Base-by-base conservation (phyloP, 2,797 vertebrate genomes). In the Amniataba percoides region DNA sequence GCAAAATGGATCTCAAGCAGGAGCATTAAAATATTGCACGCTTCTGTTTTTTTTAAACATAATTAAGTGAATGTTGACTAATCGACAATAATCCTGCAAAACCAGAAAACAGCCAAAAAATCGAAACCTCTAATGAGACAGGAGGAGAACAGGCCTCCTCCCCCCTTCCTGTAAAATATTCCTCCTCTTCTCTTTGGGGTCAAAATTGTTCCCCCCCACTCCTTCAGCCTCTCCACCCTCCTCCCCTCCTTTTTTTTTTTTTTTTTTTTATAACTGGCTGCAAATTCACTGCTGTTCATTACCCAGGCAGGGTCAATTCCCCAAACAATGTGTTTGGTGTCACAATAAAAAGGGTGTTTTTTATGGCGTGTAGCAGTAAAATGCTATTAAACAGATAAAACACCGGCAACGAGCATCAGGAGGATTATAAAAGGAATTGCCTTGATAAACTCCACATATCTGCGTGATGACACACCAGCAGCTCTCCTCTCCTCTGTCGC, bases 311-410 rank as follows among this genome's bases (percentile, higher is more conserved):
- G 90, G 90, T 93, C 92, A 93, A 93, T 90, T 93, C 93, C 92
- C 92, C 89, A 88, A 93, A 92, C 92, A 91, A 90, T 91, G 92
- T 93, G 92, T 91, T 92, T 89, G 90, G 90, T 93, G 92, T 91
- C 92, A 93, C 92, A 88, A 92, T 93, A 93, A 94, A 94, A 93
- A 90, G 89, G 89, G 70, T 75, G 83, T 89, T 91, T 89, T 94
- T 94, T 94, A 94, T 72, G 87, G 88, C 70, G 61, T 84, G 90
- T 85, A 81, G 86, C 92, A 81, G 90, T 92, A 91, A 92, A 94
- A 93, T 88, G 89, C 92, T 94, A 94, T 94, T 93, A 92, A 92
- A 93, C 86, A 93, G 93, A 94, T 94, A 94, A 94, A 94, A 93
- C 92, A 93, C 83, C 53, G 62, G 67, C 89, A 93, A 94, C 81